Base-by-base conservation (phyloP, 2,113 vertebrate genomes). In the Amblyornis subalaris region DNA sequence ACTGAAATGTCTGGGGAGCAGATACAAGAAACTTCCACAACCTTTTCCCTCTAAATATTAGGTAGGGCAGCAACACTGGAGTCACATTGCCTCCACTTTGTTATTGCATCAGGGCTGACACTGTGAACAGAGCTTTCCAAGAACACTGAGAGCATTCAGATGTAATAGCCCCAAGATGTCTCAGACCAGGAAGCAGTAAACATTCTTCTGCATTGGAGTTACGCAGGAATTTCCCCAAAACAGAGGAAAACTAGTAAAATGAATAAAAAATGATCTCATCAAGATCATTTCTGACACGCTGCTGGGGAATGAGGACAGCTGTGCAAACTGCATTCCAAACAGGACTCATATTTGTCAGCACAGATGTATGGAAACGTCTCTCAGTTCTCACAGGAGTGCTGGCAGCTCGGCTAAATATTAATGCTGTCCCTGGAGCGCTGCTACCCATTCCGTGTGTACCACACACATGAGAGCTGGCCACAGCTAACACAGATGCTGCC, bases 301-400 rank as follows among this genome's bases (percentile, higher is more conserved):
- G 62, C 48, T 55, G 66, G 48, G 53, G 45, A 54, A 53, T 35
- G 51, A 91, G 67, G 77, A 92, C 90, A 95, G 86, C 80, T 93
- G 83, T 48, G 50, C 78, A 84, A 96, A 84, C 84, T 72, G 65
- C 71, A 60, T 89, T 93, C 71, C 67, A 85, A 84, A 73, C 62
- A 80, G 55, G 60, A 64, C 76, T 89, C 55, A 20, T 5, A 33
- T 95, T 95, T 95, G 73, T 89, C 94, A 91, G 89, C 85, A 80
- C 89, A 82, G 79, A 93, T 72, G 70, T 22, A 84, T 40, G 12
- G 82, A 88, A 81, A 57, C 1, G 24, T 77, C 70, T 65, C 61
- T 86, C 70, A 17, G 62, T 36, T 79, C 76, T 91, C 70, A 73
- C 53, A 33, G 74, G 42, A 87, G 79, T 26, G 76, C 82, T 91